Evolutionary conservation across 2,888 invertebrate species (phyloP).

Genomic region (Hofmannophila pseudospretella): DNA sequence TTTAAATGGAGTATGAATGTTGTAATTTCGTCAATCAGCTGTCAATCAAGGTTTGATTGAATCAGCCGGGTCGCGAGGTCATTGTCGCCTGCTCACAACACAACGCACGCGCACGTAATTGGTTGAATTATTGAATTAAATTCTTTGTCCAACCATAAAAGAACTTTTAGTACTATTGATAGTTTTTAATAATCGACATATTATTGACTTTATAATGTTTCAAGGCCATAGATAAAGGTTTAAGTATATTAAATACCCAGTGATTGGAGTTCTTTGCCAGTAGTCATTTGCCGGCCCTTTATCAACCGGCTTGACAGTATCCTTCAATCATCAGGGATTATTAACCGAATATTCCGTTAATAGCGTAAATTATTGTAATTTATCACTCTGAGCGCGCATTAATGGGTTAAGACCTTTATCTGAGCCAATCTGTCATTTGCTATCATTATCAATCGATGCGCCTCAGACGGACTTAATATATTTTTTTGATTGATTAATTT

Average conservation of each 20-base stretch:
- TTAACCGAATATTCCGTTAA: neutral
- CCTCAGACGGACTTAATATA: neutral
- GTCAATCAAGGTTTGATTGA: slow-evolving; percentile 33
- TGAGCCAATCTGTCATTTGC: slow-evolving; percentile 6
- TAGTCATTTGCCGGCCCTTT: too few species aligned
- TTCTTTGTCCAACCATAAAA: too few species aligned
- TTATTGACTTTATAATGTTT: too few species aligned
- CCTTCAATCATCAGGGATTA: neutral
- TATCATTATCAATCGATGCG: slow-evolving; percentile 11
- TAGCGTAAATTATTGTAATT: slow-evolving; percentile 1
- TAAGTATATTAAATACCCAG: too few species aligned
- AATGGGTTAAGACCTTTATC: neutral
- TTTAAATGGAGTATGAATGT: slow-evolving; percentile 10
- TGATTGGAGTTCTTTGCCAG: too few species aligned
- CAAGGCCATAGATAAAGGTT: too few species aligned
- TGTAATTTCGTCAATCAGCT: slow-evolving; percentile 30
- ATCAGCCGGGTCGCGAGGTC: slow-evolving; percentile 25
- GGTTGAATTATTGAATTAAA: slow-evolving; percentile 10
- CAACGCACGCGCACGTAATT: slow-evolving; percentile 9
- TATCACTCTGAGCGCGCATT: slow-evolving; percentile 6
- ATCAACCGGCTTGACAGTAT: too few species aligned
- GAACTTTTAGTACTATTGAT: too few species aligned
- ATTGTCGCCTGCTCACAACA: slow-evolving; percentile 11
- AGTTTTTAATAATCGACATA: too few species aligned
- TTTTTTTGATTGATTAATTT: neutral